phyloP scores from a whole-genome alignment of 1,140 invertebrate species.

The Neodiprion pinetum region DNA sequence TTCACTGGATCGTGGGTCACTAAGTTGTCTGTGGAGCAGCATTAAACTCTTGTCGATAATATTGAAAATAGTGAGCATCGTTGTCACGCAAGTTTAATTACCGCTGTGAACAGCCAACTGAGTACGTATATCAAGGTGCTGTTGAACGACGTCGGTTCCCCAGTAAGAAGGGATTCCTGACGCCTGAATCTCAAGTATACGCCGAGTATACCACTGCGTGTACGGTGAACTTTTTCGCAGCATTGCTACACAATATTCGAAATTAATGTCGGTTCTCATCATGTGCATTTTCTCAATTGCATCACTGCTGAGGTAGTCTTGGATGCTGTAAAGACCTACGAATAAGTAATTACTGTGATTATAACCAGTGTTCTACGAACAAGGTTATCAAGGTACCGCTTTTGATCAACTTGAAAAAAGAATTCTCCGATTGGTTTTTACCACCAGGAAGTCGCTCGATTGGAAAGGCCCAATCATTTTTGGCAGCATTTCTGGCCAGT shows the following conservation, averaged over 20 bases:
- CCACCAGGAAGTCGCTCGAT: slow-evolving; percentile 65
- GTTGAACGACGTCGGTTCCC: slow-evolving; percentile 40
- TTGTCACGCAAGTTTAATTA: not conserved
- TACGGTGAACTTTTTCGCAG: slow-evolving; percentile 64
- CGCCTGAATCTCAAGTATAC: slow-evolving; percentile 42
- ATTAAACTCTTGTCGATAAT: not conserved
- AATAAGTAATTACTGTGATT: not conserved
- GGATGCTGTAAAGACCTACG: slow-evolving; percentile 64
- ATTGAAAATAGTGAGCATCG: not conserved
- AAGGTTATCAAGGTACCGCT: not conserved
- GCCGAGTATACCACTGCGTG: slow-evolving; percentile 31
- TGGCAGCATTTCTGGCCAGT: not conserved
- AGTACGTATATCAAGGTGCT: slow-evolving; percentile 7
- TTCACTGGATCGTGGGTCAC: slow-evolving; percentile 11
- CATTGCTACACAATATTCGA: slow-evolving; percentile 65
- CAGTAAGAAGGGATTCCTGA: slow-evolving; percentile 44
- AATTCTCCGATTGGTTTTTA: slow-evolving; percentile 31
- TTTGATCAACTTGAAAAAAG: slow-evolving; percentile 5
- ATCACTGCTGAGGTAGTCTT: slow-evolving; percentile 64
- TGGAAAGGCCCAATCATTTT: slow-evolving; percentile 47
- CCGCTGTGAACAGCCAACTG: slow-evolving; percentile 7
- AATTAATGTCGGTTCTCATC: slow-evolving; percentile 67
- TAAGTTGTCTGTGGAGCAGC: not conserved
- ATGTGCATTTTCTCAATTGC: slow-evolving; percentile 58
- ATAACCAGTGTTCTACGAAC: not conserved